Evolutionary conservation across 2,888 invertebrate genomes (phyloP).

Genomic region (Thymelicus acteon): DNA sequence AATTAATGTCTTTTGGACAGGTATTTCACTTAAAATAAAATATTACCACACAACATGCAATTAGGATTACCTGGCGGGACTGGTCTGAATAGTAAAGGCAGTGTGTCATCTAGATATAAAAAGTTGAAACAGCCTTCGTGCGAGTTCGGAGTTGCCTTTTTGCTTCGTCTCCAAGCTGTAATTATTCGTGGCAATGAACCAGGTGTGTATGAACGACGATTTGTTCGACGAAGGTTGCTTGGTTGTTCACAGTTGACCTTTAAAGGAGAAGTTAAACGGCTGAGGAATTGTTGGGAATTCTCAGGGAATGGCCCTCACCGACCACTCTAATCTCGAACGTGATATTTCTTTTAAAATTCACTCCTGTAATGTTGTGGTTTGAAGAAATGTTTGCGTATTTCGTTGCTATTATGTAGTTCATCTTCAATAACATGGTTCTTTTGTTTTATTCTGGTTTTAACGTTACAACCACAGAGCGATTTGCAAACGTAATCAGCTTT

Average conservation of each 20-base stretch:
- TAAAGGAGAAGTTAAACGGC: slow-evolving; percentile 58
- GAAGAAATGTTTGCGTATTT: slow-evolving; percentile 25
- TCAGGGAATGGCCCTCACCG: slow-evolving; percentile 39
- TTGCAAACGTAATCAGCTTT: slow-evolving; percentile 3
- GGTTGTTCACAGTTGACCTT: slow-evolving; percentile 81
- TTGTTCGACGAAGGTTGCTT: slow-evolving; percentile 59
- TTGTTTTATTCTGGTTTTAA: slow-evolving; percentile 4
- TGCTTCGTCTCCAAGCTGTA: slow-evolving; percentile 58
- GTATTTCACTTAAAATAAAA: slow-evolving; percentile 22
- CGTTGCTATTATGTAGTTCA: slow-evolving; percentile 25
- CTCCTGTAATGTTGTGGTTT: slow-evolving; percentile 30
- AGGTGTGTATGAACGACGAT: slow-evolving; percentile 49
- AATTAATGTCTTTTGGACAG: slow-evolving; percentile 8
- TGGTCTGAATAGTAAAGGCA: slow-evolving; percentile 50
- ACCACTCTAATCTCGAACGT: slow-evolving; percentile 14
- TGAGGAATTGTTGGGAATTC: slow-evolving; percentile 56
- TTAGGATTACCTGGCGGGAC: slow-evolving; percentile 25
- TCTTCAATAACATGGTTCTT: slow-evolving; percentile 14
- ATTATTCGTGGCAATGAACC: slow-evolving; percentile 73
- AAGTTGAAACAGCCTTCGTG: slow-evolving; percentile 50
- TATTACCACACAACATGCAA: slow-evolving; percentile 30
- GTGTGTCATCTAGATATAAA: slow-evolving; percentile 57
- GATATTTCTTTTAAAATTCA: slow-evolving; percentile 28
- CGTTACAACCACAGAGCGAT: slow-evolving; percentile 22
- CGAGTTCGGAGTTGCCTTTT: slow-evolving; percentile 52